These are phyloP conservation scores for Eupithecia vulgata DNA, from an alignment of 2,888 invertebrate species.

Conservation along the genomic window DNA sequence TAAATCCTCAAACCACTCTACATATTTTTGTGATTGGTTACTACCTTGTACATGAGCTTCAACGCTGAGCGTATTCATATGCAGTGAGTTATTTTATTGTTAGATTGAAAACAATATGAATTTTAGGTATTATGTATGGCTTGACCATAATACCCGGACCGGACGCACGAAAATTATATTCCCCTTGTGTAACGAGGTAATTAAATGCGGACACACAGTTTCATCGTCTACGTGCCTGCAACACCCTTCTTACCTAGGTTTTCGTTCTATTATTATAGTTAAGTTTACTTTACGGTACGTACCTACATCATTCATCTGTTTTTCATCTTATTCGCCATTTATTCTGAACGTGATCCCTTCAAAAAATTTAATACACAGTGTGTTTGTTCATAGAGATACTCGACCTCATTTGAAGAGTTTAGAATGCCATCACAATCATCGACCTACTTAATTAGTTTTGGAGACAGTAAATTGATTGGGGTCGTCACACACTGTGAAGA, in stretches of 20 bases:
- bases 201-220: not conserved
- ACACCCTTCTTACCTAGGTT: not conserved
- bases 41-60: not conserved
- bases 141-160: not conserved
- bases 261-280: not conserved
- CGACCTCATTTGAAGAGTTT: not conserved
- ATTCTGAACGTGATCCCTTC: not conserved
- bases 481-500: no score
- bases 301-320: no score
- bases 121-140: not conserved
- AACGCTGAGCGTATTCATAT: not conserved
- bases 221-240: not conserved
- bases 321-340: not conserved
- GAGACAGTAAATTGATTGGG: not conserved
- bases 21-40: not conserved
- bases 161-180: not conserved
- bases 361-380: not conserved
- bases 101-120: not conserved
- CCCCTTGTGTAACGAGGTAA: not conserved
- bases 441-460: not conserved
- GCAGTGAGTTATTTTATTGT: not conserved
- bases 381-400: not conserved
- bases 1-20: not conserved
- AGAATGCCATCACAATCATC: not conserved
- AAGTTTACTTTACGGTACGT: not conserved